phyloP scores from a whole-genome alignment of 2,888 invertebrate species.

The Leptopilina syphax region DNA sequence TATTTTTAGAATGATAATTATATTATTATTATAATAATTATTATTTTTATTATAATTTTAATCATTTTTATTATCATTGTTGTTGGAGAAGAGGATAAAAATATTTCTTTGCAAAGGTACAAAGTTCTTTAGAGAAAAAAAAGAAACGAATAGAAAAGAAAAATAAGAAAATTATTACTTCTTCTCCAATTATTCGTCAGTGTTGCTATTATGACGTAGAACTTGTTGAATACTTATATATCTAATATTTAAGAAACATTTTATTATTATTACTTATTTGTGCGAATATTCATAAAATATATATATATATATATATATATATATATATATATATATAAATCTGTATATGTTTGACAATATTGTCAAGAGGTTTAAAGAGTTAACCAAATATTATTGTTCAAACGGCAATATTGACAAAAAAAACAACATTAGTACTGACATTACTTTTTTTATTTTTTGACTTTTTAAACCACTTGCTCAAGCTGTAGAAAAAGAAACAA shows the following conservation, averaged over 20 bases:
- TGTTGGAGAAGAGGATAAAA: constrained; percentile 45
- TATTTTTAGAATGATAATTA: constrained; percentile 25
- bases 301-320: constrained; percentile 43
- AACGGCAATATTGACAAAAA: neutral
- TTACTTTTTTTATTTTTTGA: constrained; percentile 42
- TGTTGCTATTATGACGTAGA: constrained; percentile 70
- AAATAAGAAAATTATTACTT: constrained; percentile 46
- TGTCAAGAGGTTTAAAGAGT: constrained; percentile 60
- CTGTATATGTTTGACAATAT: constrained; percentile 56
- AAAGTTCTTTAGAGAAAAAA: constrained; percentile 17
- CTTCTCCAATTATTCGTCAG: constrained; percentile 61
- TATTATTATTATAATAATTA: constrained; percentile 29
- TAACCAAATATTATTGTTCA: constrained; percentile 66
- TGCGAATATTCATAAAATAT: constrained; percentile 56
- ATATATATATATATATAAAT: constrained; percentile 42
- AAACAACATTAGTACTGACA: neutral
- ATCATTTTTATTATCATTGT: constrained; percentile 38
- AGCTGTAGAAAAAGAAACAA: constrained; percentile 37
- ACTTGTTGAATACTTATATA: constrained; percentile 74
- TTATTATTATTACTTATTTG: constrained; percentile 63
- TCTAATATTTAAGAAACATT: constrained; percentile 70
- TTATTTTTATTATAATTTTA: neutral
- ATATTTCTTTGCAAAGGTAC: constrained; percentile 43
- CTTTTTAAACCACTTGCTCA: constrained; percentile 42
- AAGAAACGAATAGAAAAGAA: constrained; percentile 34